phyloP scores from a whole-genome alignment of 2,113 vertebrate genomes.

The Leptosomus discolor region DNA sequence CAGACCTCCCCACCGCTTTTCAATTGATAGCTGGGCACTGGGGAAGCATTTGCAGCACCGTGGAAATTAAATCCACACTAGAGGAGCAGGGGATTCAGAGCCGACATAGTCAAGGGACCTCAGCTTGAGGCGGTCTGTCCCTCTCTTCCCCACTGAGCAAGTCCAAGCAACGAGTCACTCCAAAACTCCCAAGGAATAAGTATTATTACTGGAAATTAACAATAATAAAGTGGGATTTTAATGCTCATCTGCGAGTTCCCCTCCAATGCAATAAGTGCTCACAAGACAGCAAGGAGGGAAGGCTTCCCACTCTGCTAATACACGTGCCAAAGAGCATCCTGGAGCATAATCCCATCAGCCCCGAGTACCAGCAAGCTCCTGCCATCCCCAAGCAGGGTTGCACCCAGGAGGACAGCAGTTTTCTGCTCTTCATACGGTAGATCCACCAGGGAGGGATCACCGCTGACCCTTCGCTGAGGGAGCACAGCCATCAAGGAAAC shows the following conservation, averaged over 20 bases:
- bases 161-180: background rate
- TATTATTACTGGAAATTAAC: background rate
- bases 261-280: background rate
- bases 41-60: slow-evolving; percentile 50
- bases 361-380: background rate
- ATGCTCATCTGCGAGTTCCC: background rate
- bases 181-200: background rate
- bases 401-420: background rate
- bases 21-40: slow-evolving; percentile 54
- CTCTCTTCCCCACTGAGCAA: background rate
- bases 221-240: background rate
- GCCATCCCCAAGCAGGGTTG: background rate
- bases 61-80: slow-evolving; percentile 60
- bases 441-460: background rate
- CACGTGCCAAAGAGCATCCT: background rate
- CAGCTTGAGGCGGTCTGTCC: background rate
- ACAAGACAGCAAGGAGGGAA: background rate
- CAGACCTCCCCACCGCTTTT: slow-evolving; percentile 14
- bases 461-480: background rate
- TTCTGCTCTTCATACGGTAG: background rate
- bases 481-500: background rate
- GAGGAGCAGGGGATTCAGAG: background rate
- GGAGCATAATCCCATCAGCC: background rate
- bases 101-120: background rate
- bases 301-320: background rate